phyloP scores from a whole-genome alignment of 2,888 invertebrate species.

The Mesorhabditis sp. region DNA sequence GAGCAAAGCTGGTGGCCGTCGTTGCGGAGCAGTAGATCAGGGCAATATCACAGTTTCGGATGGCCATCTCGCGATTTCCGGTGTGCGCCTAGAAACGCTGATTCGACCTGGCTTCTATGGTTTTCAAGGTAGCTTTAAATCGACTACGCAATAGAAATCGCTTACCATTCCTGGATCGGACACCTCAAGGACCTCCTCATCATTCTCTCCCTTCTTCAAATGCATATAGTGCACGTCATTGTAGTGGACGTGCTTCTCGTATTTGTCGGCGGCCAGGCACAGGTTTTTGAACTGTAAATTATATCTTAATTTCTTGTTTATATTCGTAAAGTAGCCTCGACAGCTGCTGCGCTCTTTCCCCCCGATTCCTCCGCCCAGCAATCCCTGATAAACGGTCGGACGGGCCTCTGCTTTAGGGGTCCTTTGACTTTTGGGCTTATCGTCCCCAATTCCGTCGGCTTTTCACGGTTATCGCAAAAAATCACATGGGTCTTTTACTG shows the following conservation, averaged over 20 bases:
- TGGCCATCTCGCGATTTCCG: slow-evolving; percentile 38
- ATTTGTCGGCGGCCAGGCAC: slow-evolving; percentile 26
- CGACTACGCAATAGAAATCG: background rate
- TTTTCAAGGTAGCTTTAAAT: background rate
- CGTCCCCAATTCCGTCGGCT: too few relatives aligned
- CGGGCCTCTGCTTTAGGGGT: too few relatives aligned
- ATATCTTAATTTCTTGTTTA: background rate
- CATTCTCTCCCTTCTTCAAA: slow-evolving; percentile 22
- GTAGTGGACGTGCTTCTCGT: slow-evolving; percentile 34
- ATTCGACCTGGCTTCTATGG: background rate
- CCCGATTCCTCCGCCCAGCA: too few relatives aligned
- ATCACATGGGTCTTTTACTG: too few relatives aligned
- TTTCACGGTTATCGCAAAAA: too few relatives aligned
- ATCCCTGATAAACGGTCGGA: too few relatives aligned
- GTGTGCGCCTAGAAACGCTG: slow-evolving; percentile 26
- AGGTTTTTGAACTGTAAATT: slow-evolving; percentile 30
- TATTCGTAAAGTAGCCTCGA: too few relatives aligned
- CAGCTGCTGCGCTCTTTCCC: too few relatives aligned
- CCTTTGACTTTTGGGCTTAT: too few relatives aligned
- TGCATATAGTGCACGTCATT: slow-evolving; percentile 26
- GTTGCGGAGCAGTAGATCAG: slow-evolving; percentile 29
- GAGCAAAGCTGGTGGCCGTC: slow-evolving; percentile 4
- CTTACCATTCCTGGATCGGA: slow-evolving; percentile 36
- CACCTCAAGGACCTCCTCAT: slow-evolving; percentile 24
- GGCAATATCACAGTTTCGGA: slow-evolving; percentile 25